Base-by-base conservation (phyloP, 2,888 invertebrate genomes). In the Epirrita christyi region DNA sequence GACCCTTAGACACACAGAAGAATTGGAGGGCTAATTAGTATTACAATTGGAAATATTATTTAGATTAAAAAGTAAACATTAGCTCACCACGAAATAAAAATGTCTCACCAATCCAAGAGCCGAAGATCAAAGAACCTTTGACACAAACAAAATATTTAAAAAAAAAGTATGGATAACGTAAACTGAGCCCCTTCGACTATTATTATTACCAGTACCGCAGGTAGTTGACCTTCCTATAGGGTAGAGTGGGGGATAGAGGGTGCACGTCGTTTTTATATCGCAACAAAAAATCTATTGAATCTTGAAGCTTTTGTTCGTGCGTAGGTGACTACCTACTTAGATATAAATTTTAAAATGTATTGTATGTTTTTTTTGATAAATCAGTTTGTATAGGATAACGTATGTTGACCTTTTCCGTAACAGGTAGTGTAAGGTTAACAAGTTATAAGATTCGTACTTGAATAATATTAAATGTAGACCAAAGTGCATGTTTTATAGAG, bases 141-240 rank as follows among this genome's bases (percentile, higher is more conserved):
- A 63, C 63, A 63, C 45, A 68, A 61, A 61, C 59, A 50, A 61
- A 36, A 46, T 48, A 36, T 61, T 66, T 67, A 68, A 54, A 41
- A 29, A 38, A 52, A 51, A 58, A 21, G 13, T 38, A 64, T 47
- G 54, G 61, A 61, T 60, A 65, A 59, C 56, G 59, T 64, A 56
- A 68, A 63, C 56, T 64, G 38, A 27, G 60, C 45, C 68, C 66
- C 64, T 64, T 66, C 65, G 58, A 57, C 51, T 61, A 65, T 64
- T 68, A 67, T 67, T 67, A 66, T 65, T 60, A 55, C 54, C 29
- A 54, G 15, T 54, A 55, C 51, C 63, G 76, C 77, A 77, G 77
- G 77, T 77, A 77, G 76, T 70, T 70, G 72, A 73, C 70, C 71
- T 72, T 72, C 70, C 55, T 49, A 48, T 50, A 44, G 59, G 48